Evolutionary conservation across 2,113 vertebrate species (phyloP).

Genomic region (Pan paniscus): DNA sequence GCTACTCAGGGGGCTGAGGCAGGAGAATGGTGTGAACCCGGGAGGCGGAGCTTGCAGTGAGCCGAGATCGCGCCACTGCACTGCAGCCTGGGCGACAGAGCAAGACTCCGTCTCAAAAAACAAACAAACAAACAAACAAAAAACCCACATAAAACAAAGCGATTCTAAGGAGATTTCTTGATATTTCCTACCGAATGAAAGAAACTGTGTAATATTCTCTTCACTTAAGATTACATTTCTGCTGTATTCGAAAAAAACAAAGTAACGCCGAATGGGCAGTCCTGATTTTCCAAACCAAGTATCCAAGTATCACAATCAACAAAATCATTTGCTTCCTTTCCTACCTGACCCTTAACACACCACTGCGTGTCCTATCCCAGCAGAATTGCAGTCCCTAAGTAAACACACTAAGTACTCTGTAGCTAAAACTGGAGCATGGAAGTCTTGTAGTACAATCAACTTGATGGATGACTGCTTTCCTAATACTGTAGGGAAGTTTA

Average conservation of each 20-base stretch:
- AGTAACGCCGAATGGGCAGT: conserved; percentile 17
- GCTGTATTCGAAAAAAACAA: conserved; percentile 25
- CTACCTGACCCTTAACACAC: conserved; percentile 29
- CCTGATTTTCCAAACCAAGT: background rate
- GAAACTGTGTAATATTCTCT: conserved; percentile 45
- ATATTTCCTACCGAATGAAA: background rate
- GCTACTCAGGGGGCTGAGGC: no score
- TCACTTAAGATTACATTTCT: background rate
- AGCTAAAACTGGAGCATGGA: background rate
- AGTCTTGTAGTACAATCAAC: background rate
- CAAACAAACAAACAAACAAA: no score
- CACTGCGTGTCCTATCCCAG: background rate
- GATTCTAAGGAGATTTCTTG: background rate
- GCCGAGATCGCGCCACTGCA: no score
- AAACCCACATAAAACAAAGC: background rate
- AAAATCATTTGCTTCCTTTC: conserved; percentile 34
- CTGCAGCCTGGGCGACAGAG: no score
- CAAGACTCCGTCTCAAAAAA: no score
- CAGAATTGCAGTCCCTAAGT: conserved; percentile 33
- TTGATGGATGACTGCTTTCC: background rate
- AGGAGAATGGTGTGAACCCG: no score
- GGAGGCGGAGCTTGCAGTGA: no score
- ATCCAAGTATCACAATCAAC: background rate
- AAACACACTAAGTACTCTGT: background rate
- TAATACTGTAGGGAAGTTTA: background rate